Evolutionary conservation across 2,888 invertebrate genomes (phyloP), one percentile per base, ranked within the genome.

Genomic region (Melanotus villosus): DNA sequence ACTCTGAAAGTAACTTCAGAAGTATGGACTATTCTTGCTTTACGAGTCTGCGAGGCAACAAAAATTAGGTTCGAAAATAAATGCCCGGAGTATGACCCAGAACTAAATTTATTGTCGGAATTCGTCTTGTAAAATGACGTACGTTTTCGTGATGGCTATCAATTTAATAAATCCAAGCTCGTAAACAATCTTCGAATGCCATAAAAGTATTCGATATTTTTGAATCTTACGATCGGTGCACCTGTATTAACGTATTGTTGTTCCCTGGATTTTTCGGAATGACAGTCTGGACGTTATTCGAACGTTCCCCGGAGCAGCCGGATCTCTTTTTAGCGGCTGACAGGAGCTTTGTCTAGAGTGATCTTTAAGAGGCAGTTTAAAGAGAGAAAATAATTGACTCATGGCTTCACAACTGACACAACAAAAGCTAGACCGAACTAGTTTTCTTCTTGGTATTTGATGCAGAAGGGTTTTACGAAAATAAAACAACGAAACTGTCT

Each of bases 311-410:
- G 23, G 14, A 26, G 52, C 6, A 1, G 16, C n/a, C n/a, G 9
- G 10, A 32, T 52, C 18, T 34, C 23, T 41, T 14, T 14, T 16
- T 12, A n/a, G 12, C 23, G 32, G 32, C 32, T 52, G 52, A 52
- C 52, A 52, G 52, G 14, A 18, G 52, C 52, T 16, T 52, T 30
- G 52, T 52, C 52, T 32, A 52, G 26, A 52, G 52, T 32, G 52
- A 23, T 34, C 52, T 52, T 52, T 52, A 52, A 52, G 52, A 30
- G 26, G 52, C 52, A 19, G 47, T 52, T 52, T 52, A 52, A 52
- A 52, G 52, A 52, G 52, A 52, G 52, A 30, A 52, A 52, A 52
- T 52, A 52, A 52, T 52, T 52, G 52, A 52, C 52, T 52, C 52
- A 32, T 52, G 52, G 32, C 32, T 52, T 52, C 47, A 30, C 52